These are phyloP conservation scores for Turritopsis rubra DNA, from an alignment of 30 jellyfish, hydroid and myxozoan species.

Conservation along the genomic window DNA sequence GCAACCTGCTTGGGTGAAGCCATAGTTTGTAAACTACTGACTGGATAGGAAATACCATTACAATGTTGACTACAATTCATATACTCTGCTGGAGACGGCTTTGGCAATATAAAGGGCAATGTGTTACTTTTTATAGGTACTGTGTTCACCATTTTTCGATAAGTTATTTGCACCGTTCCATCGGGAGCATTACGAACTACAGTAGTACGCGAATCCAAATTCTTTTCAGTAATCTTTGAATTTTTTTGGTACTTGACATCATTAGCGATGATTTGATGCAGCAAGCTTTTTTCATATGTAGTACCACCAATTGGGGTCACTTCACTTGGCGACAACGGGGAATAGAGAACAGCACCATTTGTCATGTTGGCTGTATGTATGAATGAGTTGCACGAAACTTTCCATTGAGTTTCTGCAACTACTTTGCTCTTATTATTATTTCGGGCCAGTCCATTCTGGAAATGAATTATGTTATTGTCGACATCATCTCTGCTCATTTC, in stretches of 20 bases:
- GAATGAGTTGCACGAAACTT: neutral
- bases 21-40: neutral
- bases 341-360: neutral
- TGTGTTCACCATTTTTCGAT: slow-evolving; percentile 13
- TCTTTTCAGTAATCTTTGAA: neutral
- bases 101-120: neutral
- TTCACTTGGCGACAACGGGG: neutral
- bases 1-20: neutral
- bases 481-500: slow-evolving; percentile 18
- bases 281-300: neutral
- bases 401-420: neutral
- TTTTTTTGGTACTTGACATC: neutral
- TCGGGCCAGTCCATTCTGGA: neutral
- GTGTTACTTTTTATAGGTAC: neutral
- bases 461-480: neutral
- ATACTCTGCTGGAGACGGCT: neutral
- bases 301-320: neutral
- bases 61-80: neutral
- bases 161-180: slow-evolving; percentile 25
- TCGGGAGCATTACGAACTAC: slow-evolving; percentile 14
- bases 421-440: neutral
- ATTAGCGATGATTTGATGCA: slow-evolving; percentile 21
- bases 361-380: slow-evolving; percentile 3
- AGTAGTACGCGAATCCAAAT: slow-evolving; percentile 7
- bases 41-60: neutral